phyloP scores from a whole-genome alignment of 2,888 invertebrate species.

The Drosophila neotestacea region DNA sequence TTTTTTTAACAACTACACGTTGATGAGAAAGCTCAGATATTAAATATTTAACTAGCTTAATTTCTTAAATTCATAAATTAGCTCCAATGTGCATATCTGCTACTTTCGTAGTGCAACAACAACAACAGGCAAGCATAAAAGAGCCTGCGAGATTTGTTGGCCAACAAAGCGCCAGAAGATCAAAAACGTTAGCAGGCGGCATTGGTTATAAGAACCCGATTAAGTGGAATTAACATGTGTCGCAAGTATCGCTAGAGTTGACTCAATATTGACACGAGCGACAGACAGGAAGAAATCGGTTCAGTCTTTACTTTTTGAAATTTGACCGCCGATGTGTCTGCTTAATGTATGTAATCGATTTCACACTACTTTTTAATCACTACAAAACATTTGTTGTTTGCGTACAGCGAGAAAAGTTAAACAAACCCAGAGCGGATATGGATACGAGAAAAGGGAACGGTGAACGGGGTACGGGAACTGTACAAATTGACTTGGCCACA shows the following conservation, averaged over 20 bases:
- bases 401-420: slow-evolving; percentile 75
- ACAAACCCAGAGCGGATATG: slow-evolving; percentile 45
- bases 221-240: slow-evolving; percentile 75
- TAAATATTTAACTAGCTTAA: too few relatives aligned
- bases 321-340: slow-evolving; percentile 43
- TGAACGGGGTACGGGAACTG: slow-evolving; percentile 32
- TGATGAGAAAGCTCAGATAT: too few relatives aligned
- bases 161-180: slow-evolving; percentile 16
- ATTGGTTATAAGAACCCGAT: slow-evolving; percentile 42
- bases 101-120: background rate
- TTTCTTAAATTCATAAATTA: too few relatives aligned
- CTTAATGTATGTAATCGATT: slow-evolving; percentile 75
- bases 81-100: too few relatives aligned
- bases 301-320: slow-evolving; percentile 21
- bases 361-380: slow-evolving; percentile 80
- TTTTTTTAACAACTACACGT: too few relatives aligned
- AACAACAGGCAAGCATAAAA: background rate
- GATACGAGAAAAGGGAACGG: background rate
- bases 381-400: slow-evolving; percentile 75
- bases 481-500: slow-evolving; percentile 77
- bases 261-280: slow-evolving; percentile 51
- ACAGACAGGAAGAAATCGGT: slow-evolving; percentile 6
- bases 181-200: slow-evolving; percentile 16
- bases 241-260: slow-evolving; percentile 51
- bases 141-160: background rate